Base-by-base conservation (phyloP, 2,888 invertebrate species). In the Hyppa rectilinea region DNA sequence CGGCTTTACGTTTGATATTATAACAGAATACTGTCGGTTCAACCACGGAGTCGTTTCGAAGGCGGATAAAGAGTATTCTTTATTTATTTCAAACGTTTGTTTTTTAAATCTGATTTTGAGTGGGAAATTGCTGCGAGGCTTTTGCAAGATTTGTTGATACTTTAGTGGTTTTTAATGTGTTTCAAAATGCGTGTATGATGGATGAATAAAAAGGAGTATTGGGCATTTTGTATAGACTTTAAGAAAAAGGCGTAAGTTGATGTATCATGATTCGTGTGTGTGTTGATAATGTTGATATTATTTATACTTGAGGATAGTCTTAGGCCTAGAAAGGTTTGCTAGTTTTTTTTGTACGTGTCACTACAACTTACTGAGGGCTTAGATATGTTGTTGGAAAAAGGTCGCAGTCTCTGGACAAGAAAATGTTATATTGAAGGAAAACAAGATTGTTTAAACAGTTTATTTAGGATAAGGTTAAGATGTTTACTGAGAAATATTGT, bases 1-100 rank as follows among this genome's bases (percentile, higher is more conserved):
- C 43, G 73, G 78, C 62, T 82, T 82, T 78, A 20, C 74, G 62
- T 77, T 77, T 82, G 71, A 81, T 81, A 79, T 81, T 71, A 71
- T 81, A 75, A 81, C 71, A 71, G 77, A 83, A 82, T 75, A 71
- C 60, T 38, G 58, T 53, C 34, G 52, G 55, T 65, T 52, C 38
- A 60, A 58, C 52, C 38, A 23, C 2, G 17, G 29, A 59, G 29
- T 29, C 67, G 56, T 53, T 81, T 66, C 47, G 52, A 58, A 31
- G 49, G 36, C 10, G 31, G 49, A 31, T 31, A 20, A 50, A 49
- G 62, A 59, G 73, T 59, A 45, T 50, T 59, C 23, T 56, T 67
- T 58, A 34, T 53, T 60, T 53, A 55, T 66, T 68, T 64, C 34
- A 10, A 60, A 43, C 38, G n/a, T 66, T 69, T 45, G 59, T 52